A percentile compares a stretch with the other conserved stretches of the same genome.
These are phyloP conservation scores for Sebastolobus alascanus DNA, from an alignment of 2,797 vertebrate genomes.

Conservation along the genomic window DNA sequence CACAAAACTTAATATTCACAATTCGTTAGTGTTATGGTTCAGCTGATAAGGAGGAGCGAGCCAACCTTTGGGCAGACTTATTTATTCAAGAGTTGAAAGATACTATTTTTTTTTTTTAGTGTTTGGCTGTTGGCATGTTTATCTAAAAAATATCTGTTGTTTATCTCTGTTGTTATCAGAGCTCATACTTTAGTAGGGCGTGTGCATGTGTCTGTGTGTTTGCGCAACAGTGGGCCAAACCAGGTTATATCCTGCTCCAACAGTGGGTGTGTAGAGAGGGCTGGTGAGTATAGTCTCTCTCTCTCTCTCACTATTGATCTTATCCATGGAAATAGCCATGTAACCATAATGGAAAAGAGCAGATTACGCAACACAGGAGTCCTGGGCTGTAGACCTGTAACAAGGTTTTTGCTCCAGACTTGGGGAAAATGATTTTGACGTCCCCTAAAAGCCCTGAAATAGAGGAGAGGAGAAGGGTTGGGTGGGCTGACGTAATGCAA, in stretches of 20 bases:
- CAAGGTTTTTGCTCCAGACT: slow-evolving; percentile 30
- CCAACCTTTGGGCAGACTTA: not conserved
- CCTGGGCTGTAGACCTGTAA: slow-evolving; percentile 14
- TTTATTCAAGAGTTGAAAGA: not conserved
- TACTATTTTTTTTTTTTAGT: not conserved
- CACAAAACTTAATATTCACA: too few relatives aligned
- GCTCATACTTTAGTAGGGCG: slow-evolving; percentile 19
- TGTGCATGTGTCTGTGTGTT: slow-evolving; percentile 38
- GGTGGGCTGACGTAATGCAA: slow-evolving; percentile 63
- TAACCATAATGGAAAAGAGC: slow-evolving; percentile 26
- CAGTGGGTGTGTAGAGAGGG: slow-evolving; percentile 26
- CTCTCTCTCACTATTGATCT: slow-evolving; percentile 50
- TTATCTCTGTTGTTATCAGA: slow-evolving; percentile 12
- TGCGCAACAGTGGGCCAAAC: slow-evolving; percentile 32
- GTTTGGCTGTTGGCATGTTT: not conserved
- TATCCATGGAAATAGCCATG: slow-evolving; percentile 41
- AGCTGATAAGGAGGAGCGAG: not conserved
- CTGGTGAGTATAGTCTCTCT: slow-evolving; percentile 17
- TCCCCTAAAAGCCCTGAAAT: slow-evolving; percentile 9
- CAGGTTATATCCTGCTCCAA: slow-evolving; percentile 37
- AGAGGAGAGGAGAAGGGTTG: slow-evolving; percentile 5
- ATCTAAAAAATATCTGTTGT: not conserved
- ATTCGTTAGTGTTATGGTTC: not conserved
- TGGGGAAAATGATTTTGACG: slow-evolving; percentile 3
- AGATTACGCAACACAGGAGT: slow-evolving; percentile 34